Evolutionary conservation across 2,113 vertebrate genomes (phyloP).

Genomic region (Maccullochella peelii): DNA sequence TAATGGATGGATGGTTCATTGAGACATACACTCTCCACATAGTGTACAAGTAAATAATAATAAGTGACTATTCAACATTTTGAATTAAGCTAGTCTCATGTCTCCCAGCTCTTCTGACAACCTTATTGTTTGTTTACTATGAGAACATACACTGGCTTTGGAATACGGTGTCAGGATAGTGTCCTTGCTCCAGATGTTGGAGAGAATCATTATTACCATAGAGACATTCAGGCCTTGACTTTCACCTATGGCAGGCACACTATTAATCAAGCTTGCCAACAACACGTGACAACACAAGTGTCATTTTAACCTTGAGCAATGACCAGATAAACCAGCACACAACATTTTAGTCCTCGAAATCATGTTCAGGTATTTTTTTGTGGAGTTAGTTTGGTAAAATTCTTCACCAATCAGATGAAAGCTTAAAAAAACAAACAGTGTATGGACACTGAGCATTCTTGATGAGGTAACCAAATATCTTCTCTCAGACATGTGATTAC

Average conservation of each 20-base stretch:
- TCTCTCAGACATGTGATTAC: too few species aligned
- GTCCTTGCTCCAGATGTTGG: conserved; percentile 39
- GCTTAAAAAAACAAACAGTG: not conserved
- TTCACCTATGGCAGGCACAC: conserved; percentile 23
- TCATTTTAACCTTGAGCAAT: conserved; percentile 37
- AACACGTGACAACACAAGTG: not conserved
- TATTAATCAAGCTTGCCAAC: conserved; percentile 44
- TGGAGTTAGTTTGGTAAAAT: not conserved
- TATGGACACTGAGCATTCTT: not conserved
- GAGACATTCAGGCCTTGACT: conserved; percentile 39
- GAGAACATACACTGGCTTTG: not conserved
- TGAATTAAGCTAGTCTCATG: not conserved
- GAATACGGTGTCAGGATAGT: conserved; percentile 13
- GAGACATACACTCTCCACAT: not conserved
- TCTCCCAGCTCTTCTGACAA: not conserved
- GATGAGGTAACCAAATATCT: not conserved
- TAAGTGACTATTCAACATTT: too few species aligned
- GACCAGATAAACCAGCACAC: not conserved
- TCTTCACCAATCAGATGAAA: not conserved
- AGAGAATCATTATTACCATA: conserved; percentile 37
- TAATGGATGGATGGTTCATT: too few species aligned
- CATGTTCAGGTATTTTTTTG: not conserved
- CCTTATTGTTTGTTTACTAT: conserved; percentile 5
- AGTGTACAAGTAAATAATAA: not conserved
- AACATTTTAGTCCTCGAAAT: not conserved